Evolutionary conservation across 1,140 invertebrate genomes (phyloP), one percentile per base, ranked within the genome.

Genomic region (Tetragnatha versicolor): DNA sequence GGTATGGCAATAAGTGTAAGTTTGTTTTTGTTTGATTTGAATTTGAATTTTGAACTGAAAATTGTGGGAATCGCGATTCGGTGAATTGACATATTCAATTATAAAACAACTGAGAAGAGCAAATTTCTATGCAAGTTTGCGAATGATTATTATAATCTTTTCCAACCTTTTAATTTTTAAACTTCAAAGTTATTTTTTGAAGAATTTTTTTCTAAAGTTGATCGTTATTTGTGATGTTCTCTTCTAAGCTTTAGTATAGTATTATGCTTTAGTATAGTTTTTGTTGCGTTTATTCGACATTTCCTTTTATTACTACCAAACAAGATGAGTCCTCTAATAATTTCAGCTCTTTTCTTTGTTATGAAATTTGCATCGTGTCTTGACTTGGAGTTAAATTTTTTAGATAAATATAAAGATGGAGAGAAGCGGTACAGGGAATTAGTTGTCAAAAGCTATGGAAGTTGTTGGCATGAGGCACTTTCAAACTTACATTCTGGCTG

Each of bases 381-480:
- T 20, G 66, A 70, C 51, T 33, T 70, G 20, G 39, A 69, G 58
- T 47, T 69, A n/a, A 49, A 47, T 47, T 31, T 47, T 22, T 39
- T 39, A 25, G 17, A 60, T 17, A 58, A 72, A 31, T 49, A 65
- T 4, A 33, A n/a, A 4, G 53, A 70, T 39, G 68, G 77, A 2
- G 45, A 72, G n/a, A 63, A 39, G 37, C 66, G 42, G 29, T 79
- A 79, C 17, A 60, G 65, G 22, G 45, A 79, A n/a, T 35, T 79
- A 45, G n/a, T 25, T 3, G 60, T 37, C 14, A 75, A 65, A 27
- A 17, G 60, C 0, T 81, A 81, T 51, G 81, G 90, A 17, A 81
- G 82, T 25, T 92, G 91, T 82, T 92, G 91, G 91, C 88, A 86
- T 55, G 81, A 85, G 80, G 89, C 90, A 2, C 76, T 92, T 3